A percentile compares a stretch with the other conserved stretches of the same genome.
Conservation (phyloP, 2,888 invertebrate species). For the Koerneria pararmatus region DNA sequence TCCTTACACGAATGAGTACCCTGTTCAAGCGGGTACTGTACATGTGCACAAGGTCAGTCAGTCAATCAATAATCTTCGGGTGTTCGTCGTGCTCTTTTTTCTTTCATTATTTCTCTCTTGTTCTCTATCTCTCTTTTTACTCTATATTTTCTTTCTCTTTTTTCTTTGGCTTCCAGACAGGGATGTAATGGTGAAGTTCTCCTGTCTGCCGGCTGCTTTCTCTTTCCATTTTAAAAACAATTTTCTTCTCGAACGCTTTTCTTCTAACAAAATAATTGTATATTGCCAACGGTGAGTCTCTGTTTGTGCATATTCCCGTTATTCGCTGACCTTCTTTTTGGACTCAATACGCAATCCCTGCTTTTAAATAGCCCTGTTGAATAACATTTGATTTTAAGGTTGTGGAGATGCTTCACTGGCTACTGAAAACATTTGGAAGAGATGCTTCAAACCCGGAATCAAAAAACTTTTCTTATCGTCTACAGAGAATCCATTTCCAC, state of each 20-base stretch:
- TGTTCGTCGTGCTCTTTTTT: no score
- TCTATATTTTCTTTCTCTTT: no score
- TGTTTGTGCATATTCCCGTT: neutral
- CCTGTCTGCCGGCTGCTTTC: no score
- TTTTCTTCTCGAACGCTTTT: no score
- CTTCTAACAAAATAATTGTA: no score
- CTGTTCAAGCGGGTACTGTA: slow-evolving; percentile 56
- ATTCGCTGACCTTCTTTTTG: neutral
- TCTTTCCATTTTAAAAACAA: no score
- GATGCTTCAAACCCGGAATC: slow-evolving; percentile 48
- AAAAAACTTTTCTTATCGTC: slow-evolving; percentile 51
- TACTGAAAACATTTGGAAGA: slow-evolving; percentile 61
- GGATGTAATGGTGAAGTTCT: no score
- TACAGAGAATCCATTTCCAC: slow-evolving; percentile 64
- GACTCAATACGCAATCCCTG: neutral
- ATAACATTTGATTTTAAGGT: slow-evolving; percentile 46
- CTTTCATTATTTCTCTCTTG: no score
- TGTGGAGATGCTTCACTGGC: slow-evolving; percentile 63
- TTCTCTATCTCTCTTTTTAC: no score
- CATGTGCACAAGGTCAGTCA: slow-evolving; percentile 61
- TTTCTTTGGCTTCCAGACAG: no score
- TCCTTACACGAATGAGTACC: slow-evolving; percentile 60
- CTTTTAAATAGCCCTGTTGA: neutral
- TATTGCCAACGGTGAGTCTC: no score
- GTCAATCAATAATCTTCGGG: no score